These are phyloP conservation scores for Drosophila tripunctata DNA, from an alignment of 2,888 invertebrate genomes.

Conservation along the genomic window DNA sequence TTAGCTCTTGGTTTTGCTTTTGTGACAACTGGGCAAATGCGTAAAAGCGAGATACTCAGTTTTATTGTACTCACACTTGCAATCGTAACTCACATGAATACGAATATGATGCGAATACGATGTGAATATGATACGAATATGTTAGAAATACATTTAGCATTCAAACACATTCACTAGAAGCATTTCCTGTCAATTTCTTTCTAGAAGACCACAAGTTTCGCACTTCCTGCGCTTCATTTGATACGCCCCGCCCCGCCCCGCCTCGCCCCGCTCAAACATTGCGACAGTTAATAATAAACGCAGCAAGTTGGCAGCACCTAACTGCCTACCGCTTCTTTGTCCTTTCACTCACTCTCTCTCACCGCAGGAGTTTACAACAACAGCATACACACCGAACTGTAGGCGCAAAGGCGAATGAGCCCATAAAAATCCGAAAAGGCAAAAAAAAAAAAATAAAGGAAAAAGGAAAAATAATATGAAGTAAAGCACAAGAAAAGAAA, in stretches of 20 bases:
- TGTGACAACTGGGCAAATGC: too few species aligned
- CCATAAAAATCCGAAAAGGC: constrained; percentile 48
- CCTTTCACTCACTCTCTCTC: background rate
- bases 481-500: constrained; percentile 36
- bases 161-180: constrained; percentile 32
- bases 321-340: background rate
- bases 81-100: constrained; percentile 19
- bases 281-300: constrained; percentile 77
- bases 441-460: constrained; percentile 15
- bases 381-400: constrained; percentile 9
- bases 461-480: background rate
- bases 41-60: too few species aligned
- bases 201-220: constrained; percentile 23
- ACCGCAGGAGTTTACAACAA: constrained; percentile 36
- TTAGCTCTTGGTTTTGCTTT: too few species aligned
- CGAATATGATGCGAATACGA: constrained; percentile 12
- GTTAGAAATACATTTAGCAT: constrained; percentile 24
- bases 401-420: constrained; percentile 46
- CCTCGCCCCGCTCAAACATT: constrained; percentile 42
- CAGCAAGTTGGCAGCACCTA: constrained; percentile 33
- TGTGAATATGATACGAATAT: constrained; percentile 9
- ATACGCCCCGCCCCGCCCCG: background rate
- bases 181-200: constrained; percentile 58
- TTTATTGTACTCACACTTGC: constrained; percentile 1
- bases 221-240: constrained; percentile 18